Evolutionary conservation across 1,140 invertebrate species (phyloP).

Genomic region (Mylabris phalerata): DNA sequence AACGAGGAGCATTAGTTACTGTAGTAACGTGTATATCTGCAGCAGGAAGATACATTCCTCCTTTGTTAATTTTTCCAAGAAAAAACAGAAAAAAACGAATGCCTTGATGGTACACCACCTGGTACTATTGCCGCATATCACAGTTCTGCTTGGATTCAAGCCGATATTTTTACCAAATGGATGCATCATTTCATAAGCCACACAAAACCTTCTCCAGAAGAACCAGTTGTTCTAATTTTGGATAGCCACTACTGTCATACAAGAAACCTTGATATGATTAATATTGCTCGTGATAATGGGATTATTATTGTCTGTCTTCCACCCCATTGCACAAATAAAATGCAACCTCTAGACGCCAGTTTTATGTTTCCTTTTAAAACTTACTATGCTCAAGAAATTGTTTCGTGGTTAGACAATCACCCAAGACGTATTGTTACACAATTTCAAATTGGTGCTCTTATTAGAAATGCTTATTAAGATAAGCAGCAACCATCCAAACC

Average conservation of each 20-base stretch:
- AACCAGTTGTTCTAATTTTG: slow-evolving; percentile 32
- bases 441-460: too few relatives aligned
- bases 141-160: slow-evolving; percentile 22
- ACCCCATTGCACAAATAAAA: slow-evolving; percentile 33
- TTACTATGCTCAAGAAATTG: slow-evolving; percentile 24
- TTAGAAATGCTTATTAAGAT: too few relatives aligned
- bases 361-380: slow-evolving; percentile 34
- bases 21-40: slow-evolving; percentile 39
- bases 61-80: slow-evolving; percentile 36
- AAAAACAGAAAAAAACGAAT: slow-evolving; percentile 30
- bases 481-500: too few relatives aligned
- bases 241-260: slow-evolving; percentile 37
- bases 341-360: slow-evolving; percentile 30
- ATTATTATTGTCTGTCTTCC: slow-evolving; percentile 34
- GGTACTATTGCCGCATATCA: slow-evolving; percentile 5
- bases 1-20: slow-evolving; percentile 45
- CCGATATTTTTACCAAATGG: too few relatives aligned
- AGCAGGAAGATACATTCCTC: slow-evolving; percentile 37
- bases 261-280: slow-evolving; percentile 35
- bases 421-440: too few relatives aligned
- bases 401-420: slow-evolving; percentile 11
- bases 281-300: slow-evolving; percentile 30
- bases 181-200: slow-evolving; percentile 28
- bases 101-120: slow-evolving; percentile 23
- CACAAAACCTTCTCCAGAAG: slow-evolving; percentile 24